Evolutionary conservation across 2,888 invertebrate genomes (phyloP).

Genomic region (Cremastobaeus sp.): DNA sequence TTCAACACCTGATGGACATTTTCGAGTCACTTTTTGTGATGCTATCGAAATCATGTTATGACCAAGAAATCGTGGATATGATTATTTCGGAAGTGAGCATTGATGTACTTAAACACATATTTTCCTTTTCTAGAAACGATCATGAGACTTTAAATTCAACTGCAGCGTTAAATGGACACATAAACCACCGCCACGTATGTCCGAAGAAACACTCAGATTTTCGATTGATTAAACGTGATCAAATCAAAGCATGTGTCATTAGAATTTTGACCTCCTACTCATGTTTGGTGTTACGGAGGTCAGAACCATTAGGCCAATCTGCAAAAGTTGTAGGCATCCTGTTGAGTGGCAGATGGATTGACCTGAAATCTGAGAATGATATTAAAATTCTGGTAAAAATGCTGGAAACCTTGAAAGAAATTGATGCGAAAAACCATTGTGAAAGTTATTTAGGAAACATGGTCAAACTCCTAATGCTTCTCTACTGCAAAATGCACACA

Average conservation of each 20-base stretch:
- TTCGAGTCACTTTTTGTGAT: conserved; percentile 52
- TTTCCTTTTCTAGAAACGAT: conserved; percentile 5
- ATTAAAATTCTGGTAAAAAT: conserved; percentile 72
- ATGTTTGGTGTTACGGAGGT: conserved; percentile 59
- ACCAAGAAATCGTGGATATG: conserved; percentile 3
- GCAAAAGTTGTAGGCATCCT: conserved; percentile 66
- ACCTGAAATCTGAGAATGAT: conserved; percentile 62
- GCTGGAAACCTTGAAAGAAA: conserved; percentile 69
- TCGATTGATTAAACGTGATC: conserved; percentile 49
- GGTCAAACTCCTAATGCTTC: conserved; percentile 68
- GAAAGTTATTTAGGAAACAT: conserved; percentile 67
- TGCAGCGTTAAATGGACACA: conserved; percentile 26
- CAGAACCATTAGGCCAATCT: conserved; percentile 60
- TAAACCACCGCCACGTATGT: conserved; percentile 23
- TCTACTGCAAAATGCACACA: conserved; percentile 70
- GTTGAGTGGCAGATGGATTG: conserved; percentile 67
- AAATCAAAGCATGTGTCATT: conserved; percentile 65
- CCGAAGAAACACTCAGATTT: background rate
- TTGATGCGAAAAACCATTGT: conserved; percentile 60
- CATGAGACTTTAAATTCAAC: background rate
- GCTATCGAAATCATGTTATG: conserved; percentile 36
- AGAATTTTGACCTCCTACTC: conserved; percentile 68
- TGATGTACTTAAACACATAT: conserved; percentile 44
- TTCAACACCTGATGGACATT: conserved; percentile 44
- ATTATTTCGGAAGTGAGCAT: conserved; percentile 35